Percentiles rank a stretch among this genome's conserved stretches.
phyloP scores from a whole-genome alignment of 2,888 invertebrate species.

The Lumbricus terrestris region DNA sequence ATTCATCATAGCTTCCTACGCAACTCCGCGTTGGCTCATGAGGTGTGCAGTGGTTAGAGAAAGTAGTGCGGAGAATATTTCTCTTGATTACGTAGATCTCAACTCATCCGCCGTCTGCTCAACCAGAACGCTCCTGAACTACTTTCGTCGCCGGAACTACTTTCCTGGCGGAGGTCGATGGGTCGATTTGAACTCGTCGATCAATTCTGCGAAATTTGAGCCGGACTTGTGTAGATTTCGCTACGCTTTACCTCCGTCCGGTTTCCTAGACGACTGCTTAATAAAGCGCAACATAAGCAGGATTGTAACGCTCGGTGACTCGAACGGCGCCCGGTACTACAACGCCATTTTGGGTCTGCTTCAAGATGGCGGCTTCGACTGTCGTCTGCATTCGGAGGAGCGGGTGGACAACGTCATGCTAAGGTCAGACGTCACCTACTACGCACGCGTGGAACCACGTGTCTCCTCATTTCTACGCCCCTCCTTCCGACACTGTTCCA shows the following conservation, averaged over 20 bases:
- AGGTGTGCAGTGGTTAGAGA: neutral
- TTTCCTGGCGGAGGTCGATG: slow-evolving; percentile 5
- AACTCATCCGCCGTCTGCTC: neutral
- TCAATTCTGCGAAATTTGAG: neutral
- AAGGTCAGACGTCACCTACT: neutral
- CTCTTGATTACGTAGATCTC: neutral
- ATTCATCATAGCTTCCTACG: neutral
- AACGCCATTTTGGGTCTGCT: neutral
- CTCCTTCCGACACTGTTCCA: neutral
- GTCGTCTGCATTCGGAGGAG: neutral
- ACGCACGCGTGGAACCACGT: neutral
- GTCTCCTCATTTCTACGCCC: neutral
- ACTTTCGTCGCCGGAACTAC: slow-evolving; percentile 12
- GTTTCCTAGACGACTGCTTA: neutral
- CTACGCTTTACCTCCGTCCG: neutral
- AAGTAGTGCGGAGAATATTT: neutral
- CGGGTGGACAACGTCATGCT: neutral
- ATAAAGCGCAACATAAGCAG: neutral
- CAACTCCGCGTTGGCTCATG: neutral
- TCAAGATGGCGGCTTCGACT: slow-evolving; percentile 11
- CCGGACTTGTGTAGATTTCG: neutral
- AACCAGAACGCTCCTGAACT: neutral
- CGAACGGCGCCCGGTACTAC: slow-evolving; percentile 10
- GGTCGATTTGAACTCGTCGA: neutral
- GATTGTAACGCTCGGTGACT: neutral